Percentiles rank a stretch among this genome's conserved stretches.
Conservation (phyloP, 2,797 vertebrate genomes). For the Chromis chromis region DNA sequence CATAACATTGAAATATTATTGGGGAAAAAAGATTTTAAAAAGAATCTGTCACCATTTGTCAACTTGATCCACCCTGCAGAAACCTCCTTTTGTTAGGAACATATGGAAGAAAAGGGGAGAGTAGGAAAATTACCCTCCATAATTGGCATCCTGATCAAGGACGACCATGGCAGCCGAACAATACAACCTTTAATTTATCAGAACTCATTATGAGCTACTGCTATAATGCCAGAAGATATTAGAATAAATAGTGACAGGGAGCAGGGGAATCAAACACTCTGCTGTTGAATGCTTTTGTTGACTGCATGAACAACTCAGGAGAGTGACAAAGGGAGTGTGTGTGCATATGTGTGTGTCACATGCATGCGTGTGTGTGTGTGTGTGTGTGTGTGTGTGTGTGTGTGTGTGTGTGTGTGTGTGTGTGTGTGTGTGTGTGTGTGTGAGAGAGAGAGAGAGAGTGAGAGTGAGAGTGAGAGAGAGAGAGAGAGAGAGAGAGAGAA, state of each 20-base stretch:
- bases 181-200: slow-evolving; percentile 88
- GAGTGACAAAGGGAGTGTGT: slow-evolving; percentile 39
- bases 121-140: slow-evolving; percentile 91
- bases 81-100: slow-evolving; percentile 83
- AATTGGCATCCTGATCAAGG: slow-evolving; percentile 97
- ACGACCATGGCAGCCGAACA: slow-evolving; percentile 84
- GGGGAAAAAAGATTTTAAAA: slow-evolving; percentile 67
- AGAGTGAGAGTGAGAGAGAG: no score
- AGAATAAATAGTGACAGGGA: slow-evolving; percentile 82
- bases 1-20: slow-evolving; percentile 87
- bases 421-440: no score
- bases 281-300: slow-evolving; percentile 77
- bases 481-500: slow-evolving; percentile 2
- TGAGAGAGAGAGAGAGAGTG: no score
- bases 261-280: slow-evolving; percentile 78
- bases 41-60: slow-evolving; percentile 94
- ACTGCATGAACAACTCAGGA: slow-evolving; percentile 65
- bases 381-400: slow-evolving; percentile 1
- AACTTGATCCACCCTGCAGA: slow-evolving; percentile 88
- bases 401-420: slow-evolving; percentile 5
- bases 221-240: slow-evolving; percentile 80
- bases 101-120: slow-evolving; percentile 86
- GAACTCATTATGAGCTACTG: slow-evolving; percentile 83
- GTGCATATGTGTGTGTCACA: neutral
- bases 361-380: neutral